Conservation (phyloP, 2,113 vertebrate genomes). For the Zosterops pallidus region DNA sequence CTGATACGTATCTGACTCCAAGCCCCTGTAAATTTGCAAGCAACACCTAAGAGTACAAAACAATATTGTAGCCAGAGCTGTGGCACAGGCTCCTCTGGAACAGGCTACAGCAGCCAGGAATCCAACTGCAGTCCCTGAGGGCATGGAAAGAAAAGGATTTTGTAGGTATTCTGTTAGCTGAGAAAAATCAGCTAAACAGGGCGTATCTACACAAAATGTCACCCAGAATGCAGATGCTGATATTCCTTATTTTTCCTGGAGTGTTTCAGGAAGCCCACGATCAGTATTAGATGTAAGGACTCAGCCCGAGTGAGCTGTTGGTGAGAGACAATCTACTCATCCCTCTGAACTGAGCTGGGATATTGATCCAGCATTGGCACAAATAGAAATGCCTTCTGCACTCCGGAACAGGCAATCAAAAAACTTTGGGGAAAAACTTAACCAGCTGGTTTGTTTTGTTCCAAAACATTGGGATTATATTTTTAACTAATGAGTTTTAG, state of each 20-base stretch:
- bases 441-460: background rate
- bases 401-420: background rate
- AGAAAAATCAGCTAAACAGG: background rate
- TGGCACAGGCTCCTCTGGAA: background rate
- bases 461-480: background rate
- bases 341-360: background rate
- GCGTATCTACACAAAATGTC: background rate
- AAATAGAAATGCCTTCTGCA: background rate
- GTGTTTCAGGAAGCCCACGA: background rate
- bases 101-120: background rate
- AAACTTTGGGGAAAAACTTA: background rate
- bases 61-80: background rate
- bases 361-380: background rate
- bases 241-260: background rate
- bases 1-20: background rate
- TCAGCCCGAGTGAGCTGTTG: background rate
- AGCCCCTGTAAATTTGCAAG: background rate
- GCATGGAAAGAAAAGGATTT: background rate
- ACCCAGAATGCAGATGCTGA: background rate
- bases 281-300: background rate
- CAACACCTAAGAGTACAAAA: accelerated
- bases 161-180: background rate
- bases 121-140: background rate
- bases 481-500: background rate
- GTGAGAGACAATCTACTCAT: background rate